Base-by-base conservation (phyloP, 37 sponge, comb jelly and placozoan genomes). In the Beroe forskalii region DNA sequence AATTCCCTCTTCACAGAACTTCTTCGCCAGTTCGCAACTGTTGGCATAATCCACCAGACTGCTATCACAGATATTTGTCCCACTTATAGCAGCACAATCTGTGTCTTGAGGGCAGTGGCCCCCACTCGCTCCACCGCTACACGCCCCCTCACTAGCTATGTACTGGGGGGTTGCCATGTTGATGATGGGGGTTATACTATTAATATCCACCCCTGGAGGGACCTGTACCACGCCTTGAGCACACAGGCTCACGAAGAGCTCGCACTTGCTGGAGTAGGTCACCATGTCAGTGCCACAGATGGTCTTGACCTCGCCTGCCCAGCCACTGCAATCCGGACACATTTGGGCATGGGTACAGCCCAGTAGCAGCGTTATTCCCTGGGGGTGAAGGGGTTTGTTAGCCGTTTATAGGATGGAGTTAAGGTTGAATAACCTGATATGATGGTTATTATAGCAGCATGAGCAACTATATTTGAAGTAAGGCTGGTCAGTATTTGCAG, bases 221-320 rank as follows among this genome's bases (percentile, higher is more conserved):
- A 48, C 12, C 55, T 48, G 55, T 12, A 48, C 55, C 12, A 44
- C 17, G 40, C 40, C 86, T 25, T 41, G 44, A 6, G 40, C 3
- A 41, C 86, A 80, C n/a, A 80, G 86, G 9, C 30, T 48, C 6
- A 80, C 55, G 55, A 80, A 44, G 25, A 80, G 86, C 30, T 80
- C 86, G 35, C 86, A 80, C 38, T 41, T 20, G 30, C 48, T 42
- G 86, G 27, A 3, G 86, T 80, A 80, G 3, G 86, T 80, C 24
- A 44, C 44, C 0, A 43, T 48, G 30, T 80, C 86, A 38, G 27
- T 80, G n/a, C 48, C 86, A 38, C 86, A 80, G 86, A 80, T 80
- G 14, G n/a, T 48, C 17, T 43, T 31, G 4, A 37, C 30, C 0
- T 32, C 35, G 14, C 86, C 86, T 4, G 30, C 35, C 86, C 86